A percentile compares a stretch with the other conserved stretches of the same genome.
Conservation (phyloP, 2,888 invertebrate genomes). For the Alsophila aescularia region DNA sequence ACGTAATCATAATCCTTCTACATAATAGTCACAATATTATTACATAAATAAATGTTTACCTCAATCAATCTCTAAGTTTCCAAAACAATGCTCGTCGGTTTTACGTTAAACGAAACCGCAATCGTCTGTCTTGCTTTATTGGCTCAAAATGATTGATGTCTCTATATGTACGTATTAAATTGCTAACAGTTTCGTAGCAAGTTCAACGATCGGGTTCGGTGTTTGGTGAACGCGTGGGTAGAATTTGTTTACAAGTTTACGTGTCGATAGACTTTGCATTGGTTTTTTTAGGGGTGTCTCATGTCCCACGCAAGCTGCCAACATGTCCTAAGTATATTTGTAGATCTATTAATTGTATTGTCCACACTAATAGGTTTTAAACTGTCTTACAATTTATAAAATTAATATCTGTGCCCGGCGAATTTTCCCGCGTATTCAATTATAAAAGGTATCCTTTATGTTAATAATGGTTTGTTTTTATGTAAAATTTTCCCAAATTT, state of each 20-base stretch:
- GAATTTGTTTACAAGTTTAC: neutral
- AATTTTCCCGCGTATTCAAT: too few relatives aligned
- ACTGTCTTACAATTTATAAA: too few relatives aligned
- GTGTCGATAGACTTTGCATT: neutral
- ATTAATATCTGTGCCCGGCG: too few relatives aligned
- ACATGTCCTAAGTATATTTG: too few relatives aligned
- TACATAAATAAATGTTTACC: neutral
- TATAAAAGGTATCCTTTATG: too few relatives aligned
- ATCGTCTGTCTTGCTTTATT: slow-evolving; percentile 15
- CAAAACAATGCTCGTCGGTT: slow-evolving; percentile 1
- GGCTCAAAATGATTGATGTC: slow-evolving; percentile 17
- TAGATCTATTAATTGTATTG: too few relatives aligned
- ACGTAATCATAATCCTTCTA: too few relatives aligned
- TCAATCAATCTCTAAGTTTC: neutral
- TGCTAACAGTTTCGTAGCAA: neutral
- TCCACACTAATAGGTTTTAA: too few relatives aligned
- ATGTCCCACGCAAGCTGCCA: neutral
- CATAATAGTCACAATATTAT: too few relatives aligned
- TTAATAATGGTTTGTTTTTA: too few relatives aligned
- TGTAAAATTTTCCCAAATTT: too few relatives aligned
- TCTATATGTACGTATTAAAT: slow-evolving; percentile 12
- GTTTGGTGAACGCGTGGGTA: neutral
- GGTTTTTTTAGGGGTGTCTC: neutral
- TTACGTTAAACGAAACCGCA: slow-evolving; percentile 1
- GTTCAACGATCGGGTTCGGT: slow-evolving; percentile 1